These are phyloP conservation scores for Ceratoteleas bidentatus DNA, from an alignment of 1,140 invertebrate species.

Conservation along the genomic window DNA sequence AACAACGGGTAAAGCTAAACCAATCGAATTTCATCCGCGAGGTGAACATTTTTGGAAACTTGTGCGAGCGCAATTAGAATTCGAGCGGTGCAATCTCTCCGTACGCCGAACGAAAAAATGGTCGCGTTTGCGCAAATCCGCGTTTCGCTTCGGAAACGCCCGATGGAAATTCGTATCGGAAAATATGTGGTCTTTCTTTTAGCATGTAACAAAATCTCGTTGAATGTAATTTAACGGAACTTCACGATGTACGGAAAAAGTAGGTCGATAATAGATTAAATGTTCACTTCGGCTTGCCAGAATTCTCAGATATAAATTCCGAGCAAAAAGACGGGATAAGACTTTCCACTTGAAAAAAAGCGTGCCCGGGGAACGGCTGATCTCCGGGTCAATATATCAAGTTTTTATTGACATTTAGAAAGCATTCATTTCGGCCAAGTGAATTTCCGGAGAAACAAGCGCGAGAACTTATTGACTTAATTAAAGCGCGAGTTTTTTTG, in stretches of 20 bases:
- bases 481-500: constrained; percentile 23
- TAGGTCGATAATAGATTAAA: constrained; percentile 59
- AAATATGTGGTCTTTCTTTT: constrained; percentile 13
- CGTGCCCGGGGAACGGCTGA: constrained; percentile 13
- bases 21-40: too few species aligned
- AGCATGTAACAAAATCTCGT: constrained; percentile 25
- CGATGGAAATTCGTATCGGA: neutral
- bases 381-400: constrained; percentile 45
- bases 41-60: too few species aligned
- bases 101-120: too few species aligned
- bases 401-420: constrained; percentile 53
- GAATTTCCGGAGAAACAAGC: constrained; percentile 48
- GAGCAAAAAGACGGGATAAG: constrained; percentile 47
- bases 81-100: too few species aligned
- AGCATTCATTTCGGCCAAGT: constrained; percentile 40
- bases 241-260: constrained; percentile 43
- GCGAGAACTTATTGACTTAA: constrained; percentile 37
- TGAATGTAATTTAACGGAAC: constrained; percentile 55
- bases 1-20: too few species aligned
- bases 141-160: too few species aligned
- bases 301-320: constrained; percentile 55
- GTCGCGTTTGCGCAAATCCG: too few species aligned
- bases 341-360: constrained; percentile 38
- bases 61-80: too few species aligned
- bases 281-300: constrained; percentile 54